Evolutionary conservation across 2,113 vertebrate genomes (phyloP).

Genomic region (Chionis minor): DNA sequence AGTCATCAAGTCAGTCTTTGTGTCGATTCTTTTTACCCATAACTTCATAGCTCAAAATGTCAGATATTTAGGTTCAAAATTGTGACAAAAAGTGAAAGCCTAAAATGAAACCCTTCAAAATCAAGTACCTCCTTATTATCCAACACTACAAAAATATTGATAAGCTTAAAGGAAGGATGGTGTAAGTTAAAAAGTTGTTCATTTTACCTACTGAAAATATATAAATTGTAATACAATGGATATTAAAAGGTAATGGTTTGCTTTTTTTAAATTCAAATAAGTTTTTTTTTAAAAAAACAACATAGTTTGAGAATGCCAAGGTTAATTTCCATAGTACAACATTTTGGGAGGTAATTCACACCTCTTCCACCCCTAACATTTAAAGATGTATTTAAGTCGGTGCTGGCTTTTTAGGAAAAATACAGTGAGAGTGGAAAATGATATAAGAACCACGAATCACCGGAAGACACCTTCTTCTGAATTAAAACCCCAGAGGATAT

Average conservation of each 20-base stretch:
- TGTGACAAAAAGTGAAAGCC: neutral
- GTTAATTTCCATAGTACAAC: neutral
- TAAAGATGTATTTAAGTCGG: neutral
- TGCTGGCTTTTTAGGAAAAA: neutral
- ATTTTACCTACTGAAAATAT: neutral
- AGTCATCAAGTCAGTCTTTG: neutral
- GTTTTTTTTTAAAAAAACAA: neutral
- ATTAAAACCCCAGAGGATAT: neutral
- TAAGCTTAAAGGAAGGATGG: neutral
- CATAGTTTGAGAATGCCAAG: neutral
- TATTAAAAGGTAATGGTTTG: neutral
- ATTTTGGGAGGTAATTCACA: neutral
- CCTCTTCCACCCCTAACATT: neutral
- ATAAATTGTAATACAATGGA: neutral
- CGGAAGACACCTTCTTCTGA: neutral
- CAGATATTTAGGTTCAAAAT: neutral
- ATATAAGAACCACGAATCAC: neutral
- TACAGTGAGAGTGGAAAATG: neutral
- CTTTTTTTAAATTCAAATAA: neutral
- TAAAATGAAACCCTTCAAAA: conserved; percentile 5
- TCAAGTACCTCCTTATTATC: neutral
- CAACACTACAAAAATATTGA: neutral
- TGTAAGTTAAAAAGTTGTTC: neutral
- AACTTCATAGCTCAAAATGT: neutral
- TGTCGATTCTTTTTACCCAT: neutral